These are phyloP conservation scores for Thymelicus lineola DNA, from an alignment of 2,888 invertebrate species.

Conservation along the genomic window DNA sequence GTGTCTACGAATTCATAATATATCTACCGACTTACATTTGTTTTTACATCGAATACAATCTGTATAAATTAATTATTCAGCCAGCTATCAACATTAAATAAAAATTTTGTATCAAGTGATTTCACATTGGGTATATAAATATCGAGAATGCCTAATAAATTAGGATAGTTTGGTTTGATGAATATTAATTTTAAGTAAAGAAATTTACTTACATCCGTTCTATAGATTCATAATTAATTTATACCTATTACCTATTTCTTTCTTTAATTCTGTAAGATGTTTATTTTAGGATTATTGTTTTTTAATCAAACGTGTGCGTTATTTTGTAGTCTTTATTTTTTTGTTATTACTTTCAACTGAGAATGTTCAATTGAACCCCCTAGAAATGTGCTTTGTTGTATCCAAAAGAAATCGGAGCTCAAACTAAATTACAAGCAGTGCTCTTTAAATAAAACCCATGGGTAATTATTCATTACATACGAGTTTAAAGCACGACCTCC, in stretches of 20 bases:
- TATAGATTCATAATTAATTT: neutral
- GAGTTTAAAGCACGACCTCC: neutral
- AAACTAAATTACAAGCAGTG: too few relatives aligned
- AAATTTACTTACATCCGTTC: neutral
- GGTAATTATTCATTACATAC: neutral
- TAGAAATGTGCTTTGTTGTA: too few relatives aligned
- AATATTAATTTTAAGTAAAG: conserved; percentile 51
- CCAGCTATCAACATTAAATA: conserved; percentile 13
- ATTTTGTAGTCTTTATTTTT: too few relatives aligned
- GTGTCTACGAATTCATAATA: conserved; percentile 2
- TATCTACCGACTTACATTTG: neutral
- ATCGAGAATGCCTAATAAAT: conserved; percentile 46
- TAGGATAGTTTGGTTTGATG: conserved; percentile 48
- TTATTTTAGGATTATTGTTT: too few relatives aligned
- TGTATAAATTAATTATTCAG: conserved; percentile 23
- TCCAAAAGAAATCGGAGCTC: too few relatives aligned
- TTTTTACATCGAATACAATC: conserved; percentile 15
- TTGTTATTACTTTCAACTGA: too few relatives aligned
- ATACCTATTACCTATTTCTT: neutral
- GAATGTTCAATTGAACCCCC: too few relatives aligned
- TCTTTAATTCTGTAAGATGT: too few relatives aligned
- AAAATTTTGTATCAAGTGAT: conserved; percentile 15
- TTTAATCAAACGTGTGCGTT: too few relatives aligned
- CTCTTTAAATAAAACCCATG: too few relatives aligned
- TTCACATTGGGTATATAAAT: conserved; percentile 17